Evolutionary conservation across 2,888 invertebrate genomes (phyloP), one percentile per base, ranked within the genome.

Genomic region (Julus scanicus): DNA sequence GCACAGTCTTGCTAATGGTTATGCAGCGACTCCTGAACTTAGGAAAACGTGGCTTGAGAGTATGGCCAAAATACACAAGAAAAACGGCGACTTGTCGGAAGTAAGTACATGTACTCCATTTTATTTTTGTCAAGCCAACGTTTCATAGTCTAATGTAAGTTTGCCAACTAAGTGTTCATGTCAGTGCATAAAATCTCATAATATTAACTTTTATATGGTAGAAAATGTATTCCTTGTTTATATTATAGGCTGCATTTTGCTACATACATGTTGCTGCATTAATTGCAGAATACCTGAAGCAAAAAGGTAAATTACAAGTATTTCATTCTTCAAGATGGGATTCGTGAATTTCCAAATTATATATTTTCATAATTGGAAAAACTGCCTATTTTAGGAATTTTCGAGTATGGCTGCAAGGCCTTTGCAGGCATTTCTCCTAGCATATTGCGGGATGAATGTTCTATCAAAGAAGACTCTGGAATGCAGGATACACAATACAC

Each of bases 1-100:
- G 92, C 96, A 97, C 92, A 96, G 97, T 89, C 92, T 98, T 90
- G 98, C 98, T 3, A 97, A 97, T 92, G 97, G 97, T 0, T 97
- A 97, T 91, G 97, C 98, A 84, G 97, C 97, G 71, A 98, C 98
- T 0, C 98, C 99, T 0, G 97, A 98, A 91, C 93, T 99, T 89
- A 93, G 99, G 0, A 97, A 97, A 92, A 98, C 98, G 0, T 98
- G 98, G 98, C 94, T 99, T n/a, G 96, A 98, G 90, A 97, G 97
- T 1, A 96, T 99, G 94, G 97, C 98, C 6, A 17, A 94, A 95
- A 91, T 97, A 92, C 97, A 98, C 91, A 94, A 95, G 9, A 93
- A 95, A 89, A 95, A 96, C 91, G 95, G 94, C 53, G 96, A 98
- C 93, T 95, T 95, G 91, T 97, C 98, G 3, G 99, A 99, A 94